Percentiles rank a stretch among this genome's conserved stretches.
These are phyloP conservation scores for Axea sp. DNA, from an alignment of 2,888 invertebrate genomes.

Conservation along the genomic window DNA sequence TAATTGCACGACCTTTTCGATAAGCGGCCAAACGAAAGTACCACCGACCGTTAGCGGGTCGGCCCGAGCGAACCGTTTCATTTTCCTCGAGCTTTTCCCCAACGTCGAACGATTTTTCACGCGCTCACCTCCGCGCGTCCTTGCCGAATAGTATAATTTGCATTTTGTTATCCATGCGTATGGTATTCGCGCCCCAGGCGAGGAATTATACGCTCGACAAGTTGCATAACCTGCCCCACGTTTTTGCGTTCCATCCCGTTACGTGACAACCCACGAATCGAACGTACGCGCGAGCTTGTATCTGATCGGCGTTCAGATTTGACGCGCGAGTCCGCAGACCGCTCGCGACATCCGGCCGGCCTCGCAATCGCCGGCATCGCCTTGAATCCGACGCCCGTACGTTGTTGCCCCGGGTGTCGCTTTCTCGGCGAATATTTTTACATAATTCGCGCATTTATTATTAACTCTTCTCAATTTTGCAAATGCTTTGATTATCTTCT, in stretches of 20 bases:
- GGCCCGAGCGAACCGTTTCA: conserved; percentile 19
- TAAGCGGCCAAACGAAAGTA: conserved; percentile 70
- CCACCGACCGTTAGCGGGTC: conserved; percentile 59
- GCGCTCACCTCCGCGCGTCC: conserved; percentile 64
- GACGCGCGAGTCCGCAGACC: conserved; percentile 10
- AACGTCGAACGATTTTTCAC: conserved; percentile 10
- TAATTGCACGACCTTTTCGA: conserved; percentile 72
- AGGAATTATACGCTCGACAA: conserved; percentile 69
- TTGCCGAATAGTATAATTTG: conserved; percentile 68
- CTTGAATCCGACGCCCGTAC: conserved; percentile 34
- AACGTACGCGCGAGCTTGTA: conserved; percentile 25
- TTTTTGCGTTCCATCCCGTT: conserved; percentile 61
- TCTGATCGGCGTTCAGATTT: conserved; percentile 52
- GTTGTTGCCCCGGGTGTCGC: conserved; percentile 53
- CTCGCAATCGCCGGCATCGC: conserved; percentile 40
- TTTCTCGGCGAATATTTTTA: conserved; percentile 56
- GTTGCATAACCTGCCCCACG: conserved; percentile 68
- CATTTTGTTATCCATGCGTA: conserved; percentile 67
- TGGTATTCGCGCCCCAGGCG: conserved; percentile 64
- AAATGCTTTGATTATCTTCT: conserved; percentile 29
- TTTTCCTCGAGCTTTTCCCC: conserved; percentile 1
- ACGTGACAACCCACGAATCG: conserved; percentile 57
- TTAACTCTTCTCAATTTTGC: conserved; percentile 32
- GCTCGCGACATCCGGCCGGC: conserved; percentile 57
- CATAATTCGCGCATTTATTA: conserved; percentile 48